phyloP scores from a whole-genome alignment of 1,140 invertebrate species.

The Leptinotarsa texana region DNA sequence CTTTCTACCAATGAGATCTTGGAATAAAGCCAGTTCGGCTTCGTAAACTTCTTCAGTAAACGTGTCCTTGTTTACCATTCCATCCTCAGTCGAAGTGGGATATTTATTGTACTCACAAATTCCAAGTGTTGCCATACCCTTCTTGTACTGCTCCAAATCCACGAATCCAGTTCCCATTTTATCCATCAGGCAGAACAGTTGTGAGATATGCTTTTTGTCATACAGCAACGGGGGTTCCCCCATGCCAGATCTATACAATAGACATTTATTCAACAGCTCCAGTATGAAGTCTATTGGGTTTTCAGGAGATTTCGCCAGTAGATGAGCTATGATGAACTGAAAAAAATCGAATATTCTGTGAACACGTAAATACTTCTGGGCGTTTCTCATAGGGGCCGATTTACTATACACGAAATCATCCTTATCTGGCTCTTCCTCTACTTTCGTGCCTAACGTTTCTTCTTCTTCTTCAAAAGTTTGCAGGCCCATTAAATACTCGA shows the following conservation, averaged over 20 bases:
- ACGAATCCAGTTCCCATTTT: slow-evolving; percentile 45
- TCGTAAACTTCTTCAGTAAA: slow-evolving; percentile 46
- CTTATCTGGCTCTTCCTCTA: background rate
- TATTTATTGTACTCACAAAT: slow-evolving; percentile 42
- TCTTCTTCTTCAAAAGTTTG: slow-evolving; percentile 21
- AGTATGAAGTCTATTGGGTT: slow-evolving; percentile 58
- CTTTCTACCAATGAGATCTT: slow-evolving; percentile 36
- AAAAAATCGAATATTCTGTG: slow-evolving; percentile 58
- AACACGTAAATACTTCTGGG: slow-evolving; percentile 52
- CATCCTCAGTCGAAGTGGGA: slow-evolving; percentile 35
- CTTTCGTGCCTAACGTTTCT: slow-evolving; percentile 24
- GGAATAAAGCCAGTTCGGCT: slow-evolving; percentile 30
- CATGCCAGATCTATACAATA: slow-evolving; percentile 56
- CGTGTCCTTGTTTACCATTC: slow-evolving; percentile 34
- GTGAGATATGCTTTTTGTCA: slow-evolving; percentile 41
- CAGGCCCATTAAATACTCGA: slow-evolving; percentile 36
- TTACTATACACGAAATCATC: slow-evolving; percentile 24
- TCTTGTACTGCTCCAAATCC: slow-evolving; percentile 46
- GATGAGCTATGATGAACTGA: slow-evolving; percentile 57
- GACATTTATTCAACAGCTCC: slow-evolving; percentile 57
- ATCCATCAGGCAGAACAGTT: slow-evolving; percentile 51
- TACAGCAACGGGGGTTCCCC: slow-evolving; percentile 57
- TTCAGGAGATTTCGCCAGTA: slow-evolving; percentile 53
- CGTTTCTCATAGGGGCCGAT: slow-evolving; percentile 46
- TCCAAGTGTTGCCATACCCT: slow-evolving; percentile 46